Base-by-base conservation (phyloP, 1,140 invertebrate genomes). In the Eciton burchellii region DNA sequence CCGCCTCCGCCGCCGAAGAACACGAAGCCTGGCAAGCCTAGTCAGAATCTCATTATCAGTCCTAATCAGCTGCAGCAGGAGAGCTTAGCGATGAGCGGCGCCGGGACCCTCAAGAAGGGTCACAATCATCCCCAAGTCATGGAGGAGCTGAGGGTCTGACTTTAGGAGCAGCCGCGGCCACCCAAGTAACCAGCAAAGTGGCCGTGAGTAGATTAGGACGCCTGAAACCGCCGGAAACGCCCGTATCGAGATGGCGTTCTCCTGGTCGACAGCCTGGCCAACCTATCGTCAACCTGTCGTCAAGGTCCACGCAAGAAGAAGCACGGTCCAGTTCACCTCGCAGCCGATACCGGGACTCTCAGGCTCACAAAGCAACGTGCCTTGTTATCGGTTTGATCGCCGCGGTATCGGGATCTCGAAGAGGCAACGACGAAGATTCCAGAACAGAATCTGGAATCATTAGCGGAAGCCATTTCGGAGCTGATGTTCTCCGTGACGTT, bases 121-220 rank as follows among this genome's bases (percentile, higher is more conserved):
- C 91, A 95, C 94, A 90, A 95, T 94, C 92, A 91, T 82, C 90
- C 91, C 89, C 90, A 92, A 89, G 91, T 91, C 52, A 97, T 97
- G 96, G 96, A 97, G 92, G 96, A 97, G 93, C 91, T 97, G 92
- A 93, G 96, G 72, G 97, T 97, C 96, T 97, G 96, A 97, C 96
- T 93, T 76, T 74, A 88, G 84, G 86, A 81, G 86, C 82, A 43
- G 5, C 59, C 54, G 62, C 24, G 81, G 62, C 47, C 52, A 8
- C 16, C 21, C 49, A 41, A 35, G n/a, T 63, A 70, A 65, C 57
- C 12, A n/a, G n/a, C n/a, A n/a, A 57, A 29, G 16, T 19, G 21
- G 49, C 45, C 59, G 65, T 52, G 60, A 52, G 24, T 16, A 56
- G 21, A 60, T 29, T 68, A 56, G 35, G 8, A n/a, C 59, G 59